Evolutionary conservation across 2,113 vertebrate genomes (phyloP).

Genomic region (Aldabrachelys gigantea): DNA sequence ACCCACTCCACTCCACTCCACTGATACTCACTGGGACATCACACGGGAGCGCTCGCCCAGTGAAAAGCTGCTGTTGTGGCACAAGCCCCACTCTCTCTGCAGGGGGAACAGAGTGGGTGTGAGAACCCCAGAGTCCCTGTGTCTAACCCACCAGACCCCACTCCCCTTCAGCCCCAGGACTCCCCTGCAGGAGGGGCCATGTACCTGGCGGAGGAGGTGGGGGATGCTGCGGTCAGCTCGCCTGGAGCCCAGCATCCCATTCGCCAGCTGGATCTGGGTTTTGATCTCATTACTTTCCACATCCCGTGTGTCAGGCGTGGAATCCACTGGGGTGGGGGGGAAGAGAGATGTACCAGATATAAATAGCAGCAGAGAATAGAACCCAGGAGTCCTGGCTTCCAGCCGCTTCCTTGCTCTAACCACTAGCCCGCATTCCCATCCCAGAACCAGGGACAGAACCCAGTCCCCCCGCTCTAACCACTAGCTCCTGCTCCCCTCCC

Average conservation of each 20-base stretch:
- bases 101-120: conserved; percentile 10
- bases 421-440: conserved; percentile 64
- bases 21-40: conserved; percentile 88
- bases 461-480: conserved; percentile 28
- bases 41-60: conserved; percentile 90
- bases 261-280: conserved; percentile 90
- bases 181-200: neutral
- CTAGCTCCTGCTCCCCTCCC: conserved; percentile 76
- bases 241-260: conserved; percentile 77
- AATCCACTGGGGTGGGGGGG: conserved; percentile 80
- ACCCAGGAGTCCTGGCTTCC: conserved; percentile 62
- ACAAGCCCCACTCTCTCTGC: conserved; percentile 89
- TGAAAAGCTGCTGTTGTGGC: conserved; percentile 88
- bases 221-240: conserved; percentile 80
- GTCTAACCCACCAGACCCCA: neutral
- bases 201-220: conserved; percentile 80
- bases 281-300: conserved; percentile 89
- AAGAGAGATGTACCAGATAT: neutral
- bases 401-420: conserved; percentile 67
- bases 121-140: neutral
- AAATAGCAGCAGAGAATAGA: no score
- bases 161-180: no score
- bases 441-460: conserved; percentile 76
- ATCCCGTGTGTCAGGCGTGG: conserved; percentile 86
- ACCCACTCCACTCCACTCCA: neutral